Percentiles rank a stretch among this genome's conserved stretches.
Conservation (phyloP, 2,888 invertebrate species). For the Drosophila limbata region DNA sequence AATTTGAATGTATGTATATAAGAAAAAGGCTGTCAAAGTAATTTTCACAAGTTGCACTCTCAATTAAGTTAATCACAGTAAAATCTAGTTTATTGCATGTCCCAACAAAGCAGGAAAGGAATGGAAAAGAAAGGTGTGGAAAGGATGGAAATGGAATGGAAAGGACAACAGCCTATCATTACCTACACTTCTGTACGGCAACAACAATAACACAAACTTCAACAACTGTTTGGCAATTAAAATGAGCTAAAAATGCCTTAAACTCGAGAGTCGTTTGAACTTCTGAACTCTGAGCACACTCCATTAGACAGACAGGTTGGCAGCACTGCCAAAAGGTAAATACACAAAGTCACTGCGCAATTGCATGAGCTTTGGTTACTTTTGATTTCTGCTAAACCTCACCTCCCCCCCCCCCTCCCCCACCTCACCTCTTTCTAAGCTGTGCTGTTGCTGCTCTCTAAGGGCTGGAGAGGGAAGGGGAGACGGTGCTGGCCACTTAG, state of each 20-base stretch:
- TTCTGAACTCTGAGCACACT: constrained; percentile 27
- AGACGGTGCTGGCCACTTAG: constrained; percentile 41
- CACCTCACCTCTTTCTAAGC: not conserved
- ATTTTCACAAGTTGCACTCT: constrained; percentile 32
- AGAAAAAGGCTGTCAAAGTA: constrained; percentile 5
- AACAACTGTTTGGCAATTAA: constrained; percentile 51
- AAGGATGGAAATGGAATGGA: not conserved
- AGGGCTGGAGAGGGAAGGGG: not conserved
- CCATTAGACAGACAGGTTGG: constrained; percentile 43
- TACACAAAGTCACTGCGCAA: constrained; percentile 52
- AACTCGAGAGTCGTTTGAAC: constrained; percentile 31
- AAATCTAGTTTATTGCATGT: constrained; percentile 23
- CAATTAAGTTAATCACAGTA: constrained; percentile 37
- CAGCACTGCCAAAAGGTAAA: constrained; percentile 58
- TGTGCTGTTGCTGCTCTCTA: not conserved
- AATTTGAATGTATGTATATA: not conserved
- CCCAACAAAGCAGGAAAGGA: not conserved
- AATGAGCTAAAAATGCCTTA: constrained; percentile 46
- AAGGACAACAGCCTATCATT: constrained; percentile 46
- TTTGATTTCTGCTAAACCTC: constrained; percentile 47
- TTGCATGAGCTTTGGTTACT: constrained; percentile 53
- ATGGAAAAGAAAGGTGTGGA: not conserved
- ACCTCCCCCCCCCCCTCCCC: not conserved
- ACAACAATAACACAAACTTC: constrained; percentile 22
- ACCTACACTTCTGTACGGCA: constrained; percentile 9